Conservation (phyloP, 2,888 invertebrate genomes). For the Nephrotoma guestfalica region DNA sequence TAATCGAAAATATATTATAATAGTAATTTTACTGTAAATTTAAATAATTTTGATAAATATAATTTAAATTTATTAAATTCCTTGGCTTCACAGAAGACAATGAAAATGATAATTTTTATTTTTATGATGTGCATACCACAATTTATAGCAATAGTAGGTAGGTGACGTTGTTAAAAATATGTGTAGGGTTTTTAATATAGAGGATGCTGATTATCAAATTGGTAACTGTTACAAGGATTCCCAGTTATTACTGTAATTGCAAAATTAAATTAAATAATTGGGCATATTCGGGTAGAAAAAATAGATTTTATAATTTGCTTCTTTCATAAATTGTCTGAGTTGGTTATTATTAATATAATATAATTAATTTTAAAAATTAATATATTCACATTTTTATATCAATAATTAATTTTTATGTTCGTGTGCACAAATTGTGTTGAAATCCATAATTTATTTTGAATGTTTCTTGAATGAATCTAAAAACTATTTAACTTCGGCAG, state of each 20-base stretch:
- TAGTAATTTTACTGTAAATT: neutral
- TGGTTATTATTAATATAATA: neutral
- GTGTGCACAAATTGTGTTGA: neutral
- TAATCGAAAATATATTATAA: neutral
- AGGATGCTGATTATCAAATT: neutral
- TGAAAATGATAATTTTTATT: neutral
- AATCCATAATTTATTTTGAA: neutral
- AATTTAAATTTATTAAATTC: neutral
- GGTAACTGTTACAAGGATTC: neutral
- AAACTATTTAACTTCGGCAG: too few relatives aligned
- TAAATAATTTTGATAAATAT: neutral
- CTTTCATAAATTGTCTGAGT: neutral
- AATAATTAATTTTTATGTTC: neutral
- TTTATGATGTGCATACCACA: neutral
- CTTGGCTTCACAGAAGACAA: conserved; percentile 5
- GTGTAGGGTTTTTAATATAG: neutral
- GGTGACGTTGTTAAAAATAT: too few relatives aligned
- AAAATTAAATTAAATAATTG: neutral
- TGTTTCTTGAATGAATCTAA: too few relatives aligned
- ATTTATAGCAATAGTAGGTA: too few relatives aligned
- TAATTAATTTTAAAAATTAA: neutral
- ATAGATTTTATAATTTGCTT: neutral
- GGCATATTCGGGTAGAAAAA: neutral
- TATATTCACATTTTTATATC: neutral
- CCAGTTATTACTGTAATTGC: neutral